Evolutionary conservation across 2,888 invertebrate genomes (phyloP).

Genomic region (Drosophila merina): DNA sequence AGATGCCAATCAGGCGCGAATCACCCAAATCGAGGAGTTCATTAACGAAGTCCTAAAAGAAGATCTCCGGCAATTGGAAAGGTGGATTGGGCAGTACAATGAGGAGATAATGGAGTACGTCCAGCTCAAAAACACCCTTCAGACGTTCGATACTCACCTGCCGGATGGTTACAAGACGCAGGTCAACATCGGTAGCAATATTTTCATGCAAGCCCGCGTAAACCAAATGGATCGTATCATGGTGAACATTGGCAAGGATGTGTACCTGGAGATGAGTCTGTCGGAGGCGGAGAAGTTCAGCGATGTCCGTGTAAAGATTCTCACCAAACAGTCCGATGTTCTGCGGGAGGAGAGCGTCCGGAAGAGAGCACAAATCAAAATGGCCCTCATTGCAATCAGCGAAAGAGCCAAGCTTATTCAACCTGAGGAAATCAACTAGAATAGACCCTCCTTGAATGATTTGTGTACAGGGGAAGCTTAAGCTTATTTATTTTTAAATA

Average conservation of each 20-base stretch:
- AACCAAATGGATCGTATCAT: conserved; percentile 87
- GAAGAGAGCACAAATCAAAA: conserved; percentile 91
- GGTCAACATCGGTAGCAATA: conserved; percentile 93
- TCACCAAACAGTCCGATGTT: conserved; percentile 87
- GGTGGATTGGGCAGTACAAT: conserved; percentile 87
- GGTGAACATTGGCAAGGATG: conserved; percentile 90
- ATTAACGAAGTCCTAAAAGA: conserved; percentile 91
- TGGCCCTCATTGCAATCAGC: conserved; percentile 89
- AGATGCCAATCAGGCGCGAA: conserved; percentile 38
- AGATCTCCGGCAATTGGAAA: conserved; percentile 87
- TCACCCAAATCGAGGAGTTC: conserved; percentile 86
- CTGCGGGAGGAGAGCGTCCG: conserved; percentile 88
- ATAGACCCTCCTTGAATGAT: background rate
- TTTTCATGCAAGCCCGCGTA: conserved; percentile 89
- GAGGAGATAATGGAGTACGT: conserved; percentile 89
- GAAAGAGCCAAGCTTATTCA: conserved; percentile 85
- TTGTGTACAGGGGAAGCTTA: background rate
- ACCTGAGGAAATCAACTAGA: conserved; percentile 3
- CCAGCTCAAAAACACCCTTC: conserved; percentile 89
- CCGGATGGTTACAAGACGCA: conserved; percentile 87
- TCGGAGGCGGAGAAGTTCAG: conserved; percentile 90
- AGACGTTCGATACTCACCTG: conserved; percentile 86
- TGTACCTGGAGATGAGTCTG: conserved; percentile 89
- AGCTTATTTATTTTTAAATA: background rate
- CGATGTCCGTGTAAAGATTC: conserved; percentile 87